These are phyloP conservation scores for Riptortus pedestris DNA, from an alignment of 1,140 invertebrate species.

Conservation along the genomic window DNA sequence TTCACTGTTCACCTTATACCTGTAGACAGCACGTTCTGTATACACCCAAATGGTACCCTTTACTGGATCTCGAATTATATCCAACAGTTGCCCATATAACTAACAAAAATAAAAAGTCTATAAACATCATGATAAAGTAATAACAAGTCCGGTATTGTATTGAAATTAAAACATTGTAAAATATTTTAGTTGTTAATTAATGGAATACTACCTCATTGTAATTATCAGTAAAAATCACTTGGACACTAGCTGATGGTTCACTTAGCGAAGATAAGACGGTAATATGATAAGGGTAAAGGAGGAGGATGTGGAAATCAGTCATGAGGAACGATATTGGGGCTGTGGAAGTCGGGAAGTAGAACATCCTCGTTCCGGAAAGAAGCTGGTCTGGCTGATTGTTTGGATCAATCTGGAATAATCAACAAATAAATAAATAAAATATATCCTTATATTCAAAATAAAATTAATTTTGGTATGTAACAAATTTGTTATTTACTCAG, in stretches of 20 bases:
- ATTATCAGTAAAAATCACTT: slow-evolving; percentile 76
- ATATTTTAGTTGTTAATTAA: too few species aligned
- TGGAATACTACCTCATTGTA: slow-evolving; percentile 54
- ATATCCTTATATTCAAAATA: too few species aligned
- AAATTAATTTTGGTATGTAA: too few species aligned
- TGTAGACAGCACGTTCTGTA: slow-evolving; percentile 71
- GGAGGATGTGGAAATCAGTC: slow-evolving; percentile 81
- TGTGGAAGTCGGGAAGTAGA: slow-evolving; percentile 21
- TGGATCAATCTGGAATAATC: slow-evolving; percentile 22
- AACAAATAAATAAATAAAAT: neutral
- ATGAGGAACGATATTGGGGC: slow-evolving; percentile 54
- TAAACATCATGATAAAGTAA: slow-evolving; percentile 17
- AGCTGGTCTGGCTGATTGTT: slow-evolving; percentile 19
- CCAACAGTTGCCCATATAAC: slow-evolving; percentile 67
- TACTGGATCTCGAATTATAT: slow-evolving; percentile 68
- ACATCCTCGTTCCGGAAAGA: slow-evolving; percentile 23
- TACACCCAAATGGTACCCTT: slow-evolving; percentile 76
- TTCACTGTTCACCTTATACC: slow-evolving; percentile 75
- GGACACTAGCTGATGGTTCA: slow-evolving; percentile 40
- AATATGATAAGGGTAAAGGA: slow-evolving; percentile 72
- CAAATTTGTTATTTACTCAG: too few species aligned
- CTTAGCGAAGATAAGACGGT: slow-evolving; percentile 78
- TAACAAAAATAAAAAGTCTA: slow-evolving; percentile 40
- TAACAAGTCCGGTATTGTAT: neutral
- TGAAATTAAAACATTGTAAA: too few species aligned